phyloP scores from a whole-genome alignment of 2,113 vertebrate species.

The Uria lomvia region DNA sequence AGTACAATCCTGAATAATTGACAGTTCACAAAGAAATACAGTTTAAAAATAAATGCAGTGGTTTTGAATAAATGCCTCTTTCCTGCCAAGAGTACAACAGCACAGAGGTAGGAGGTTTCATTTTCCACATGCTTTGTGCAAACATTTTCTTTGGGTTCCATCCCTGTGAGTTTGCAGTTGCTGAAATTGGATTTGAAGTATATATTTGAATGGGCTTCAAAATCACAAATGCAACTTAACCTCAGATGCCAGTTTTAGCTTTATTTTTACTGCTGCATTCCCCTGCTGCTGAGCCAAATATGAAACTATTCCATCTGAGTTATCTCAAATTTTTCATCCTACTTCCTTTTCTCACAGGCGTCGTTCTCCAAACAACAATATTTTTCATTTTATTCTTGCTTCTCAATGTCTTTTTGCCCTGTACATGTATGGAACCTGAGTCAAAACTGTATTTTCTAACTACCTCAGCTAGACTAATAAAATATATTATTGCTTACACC shows the following conservation, averaged over 20 bases:
- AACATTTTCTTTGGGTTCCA: neutral
- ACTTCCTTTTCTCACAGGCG: neutral
- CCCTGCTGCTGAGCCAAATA: neutral
- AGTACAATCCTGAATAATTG: neutral
- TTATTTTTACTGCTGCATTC: neutral
- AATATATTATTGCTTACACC: neutral
- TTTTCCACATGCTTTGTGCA: neutral
- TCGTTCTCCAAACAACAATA: neutral
- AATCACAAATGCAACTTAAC: neutral
- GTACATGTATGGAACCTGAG: neutral
- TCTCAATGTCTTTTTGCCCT: neutral
- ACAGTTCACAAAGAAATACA: neutral
- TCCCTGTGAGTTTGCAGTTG: neutral
- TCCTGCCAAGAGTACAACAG: neutral
- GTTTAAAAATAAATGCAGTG: neutral
- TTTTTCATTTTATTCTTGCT: neutral
- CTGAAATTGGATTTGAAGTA: neutral
- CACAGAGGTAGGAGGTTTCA: neutral
- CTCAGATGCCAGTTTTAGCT: neutral
- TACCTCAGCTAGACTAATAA: neutral
- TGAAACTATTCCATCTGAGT: neutral
- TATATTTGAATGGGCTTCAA: neutral
- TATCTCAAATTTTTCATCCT: neutral
- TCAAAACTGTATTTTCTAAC: neutral
- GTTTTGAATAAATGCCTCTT: neutral